Base-by-base conservation (phyloP, 2,797 vertebrate species). In the Syngnathus rostellatus region DNA sequence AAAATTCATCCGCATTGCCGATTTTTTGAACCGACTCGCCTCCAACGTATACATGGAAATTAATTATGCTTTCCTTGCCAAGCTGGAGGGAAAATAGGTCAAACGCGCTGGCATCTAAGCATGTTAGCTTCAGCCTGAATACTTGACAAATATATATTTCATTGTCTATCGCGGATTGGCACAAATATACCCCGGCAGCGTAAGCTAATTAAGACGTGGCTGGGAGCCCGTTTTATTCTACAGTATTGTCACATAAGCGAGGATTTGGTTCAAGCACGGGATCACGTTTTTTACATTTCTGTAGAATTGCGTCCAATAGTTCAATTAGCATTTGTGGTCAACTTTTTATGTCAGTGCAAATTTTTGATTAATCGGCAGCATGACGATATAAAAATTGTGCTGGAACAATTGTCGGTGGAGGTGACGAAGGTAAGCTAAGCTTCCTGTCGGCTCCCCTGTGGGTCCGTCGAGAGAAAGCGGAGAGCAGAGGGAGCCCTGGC, bases 401-500 rank as follows among this genome's bases (percentile, higher is more conserved):
- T 1, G 31, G 1, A 23, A 46, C 46, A 53, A 53, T 58, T 1
- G 38, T 57, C 25, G 16, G 41, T 72, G 68, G 64, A 78, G 78
- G 74, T 76, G 73, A 68, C 67, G 65, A 74, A 80, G 77, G 80
- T 70, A 68, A 66, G 48, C 68, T 64, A 72, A n/a, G 59, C 46
- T 55, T 72, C 73, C 70, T 51, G 63, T 46, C 46, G 71, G 64
- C 82, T 84, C 81, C 84, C 84, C 79, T 77, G 77, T 82, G 83
- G 82, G 73, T 74, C 63, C 41, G 11, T 72, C 23, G 60, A 43
- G 10, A 62, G 60, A 62, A 45, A 62, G n/a, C 40, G 72, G 16
- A 80, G 85, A 86, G 88, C 88, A 89, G 87, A 90, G 89, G 85
- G 87, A 90, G 88, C 85, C 89, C 87, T 82, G 86, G 87, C 77